Conservation (phyloP, 2,113 vertebrate genomes). For the Pithys albifrons region DNA sequence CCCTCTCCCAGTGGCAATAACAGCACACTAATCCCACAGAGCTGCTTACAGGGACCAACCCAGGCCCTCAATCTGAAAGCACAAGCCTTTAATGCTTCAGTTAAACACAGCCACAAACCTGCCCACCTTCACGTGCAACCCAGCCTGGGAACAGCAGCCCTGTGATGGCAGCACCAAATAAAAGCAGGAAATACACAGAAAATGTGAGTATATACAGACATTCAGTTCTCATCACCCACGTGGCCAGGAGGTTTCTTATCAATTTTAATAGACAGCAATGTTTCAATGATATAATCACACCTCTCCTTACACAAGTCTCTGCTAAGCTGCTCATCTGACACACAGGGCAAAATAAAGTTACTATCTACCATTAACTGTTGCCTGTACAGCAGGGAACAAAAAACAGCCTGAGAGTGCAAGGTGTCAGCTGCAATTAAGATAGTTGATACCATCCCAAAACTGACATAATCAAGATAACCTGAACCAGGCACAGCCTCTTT, state of each 20-base stretch:
- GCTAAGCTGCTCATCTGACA: background rate
- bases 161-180: background rate
- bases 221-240: background rate
- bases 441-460: background rate
- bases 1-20: background rate
- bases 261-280: background rate
- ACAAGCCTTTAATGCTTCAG: constrained; percentile 1
- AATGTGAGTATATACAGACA: accelerated
- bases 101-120: background rate
- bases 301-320: accelerated
- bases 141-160: background rate
- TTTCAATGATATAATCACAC: background rate
- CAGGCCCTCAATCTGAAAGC: background rate
- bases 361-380: background rate
- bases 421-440: background rate
- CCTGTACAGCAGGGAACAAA: background rate
- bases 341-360: background rate
- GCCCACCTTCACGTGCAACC: background rate
- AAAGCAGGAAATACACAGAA: background rate
- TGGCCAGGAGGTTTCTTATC: background rate
- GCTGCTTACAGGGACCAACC: background rate
- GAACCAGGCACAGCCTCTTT: background rate
- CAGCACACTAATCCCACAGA: background rate
- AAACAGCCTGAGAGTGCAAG: background rate
- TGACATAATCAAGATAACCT: background rate